Conservation (phyloP, 2,888 invertebrate species). For the Mimumesa dahlbomi region DNA sequence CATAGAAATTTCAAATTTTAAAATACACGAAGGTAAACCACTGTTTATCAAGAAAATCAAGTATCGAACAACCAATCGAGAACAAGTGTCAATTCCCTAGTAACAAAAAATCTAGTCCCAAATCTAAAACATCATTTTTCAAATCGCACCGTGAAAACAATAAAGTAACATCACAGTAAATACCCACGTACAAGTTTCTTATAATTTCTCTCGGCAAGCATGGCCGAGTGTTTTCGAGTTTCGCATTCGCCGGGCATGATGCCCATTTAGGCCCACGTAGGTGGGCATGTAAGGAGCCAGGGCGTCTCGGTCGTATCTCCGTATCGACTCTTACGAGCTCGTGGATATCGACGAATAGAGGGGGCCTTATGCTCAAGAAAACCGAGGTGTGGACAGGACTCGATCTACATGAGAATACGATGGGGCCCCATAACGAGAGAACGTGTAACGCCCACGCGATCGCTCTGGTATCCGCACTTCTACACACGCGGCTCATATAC, state of each 20-base stretch:
- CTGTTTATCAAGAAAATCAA: too few relatives aligned
- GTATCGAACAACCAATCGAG: too few relatives aligned
- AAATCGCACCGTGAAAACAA: too few relatives aligned
- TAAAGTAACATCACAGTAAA: too few relatives aligned
- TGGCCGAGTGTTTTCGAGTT: too few relatives aligned
- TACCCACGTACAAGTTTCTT: too few relatives aligned
- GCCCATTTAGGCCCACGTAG: conserved; percentile 30
- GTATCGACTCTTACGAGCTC: conserved; percentile 31
- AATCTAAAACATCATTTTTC: too few relatives aligned
- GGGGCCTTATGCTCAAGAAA: conserved; percentile 37
- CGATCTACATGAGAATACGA: conserved; percentile 61
- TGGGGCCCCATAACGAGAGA: conserved; percentile 60
- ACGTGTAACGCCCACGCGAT: conserved; percentile 66
- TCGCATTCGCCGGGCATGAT: neutral
- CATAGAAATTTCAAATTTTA: too few relatives aligned
- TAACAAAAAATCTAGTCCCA: too few relatives aligned
- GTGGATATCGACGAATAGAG: conserved; percentile 37
- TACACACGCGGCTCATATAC: conserved; percentile 54
- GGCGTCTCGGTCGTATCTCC: conserved; percentile 23
- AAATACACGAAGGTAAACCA: too few relatives aligned
- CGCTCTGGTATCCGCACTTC: conserved; percentile 62
- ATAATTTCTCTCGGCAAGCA: too few relatives aligned
- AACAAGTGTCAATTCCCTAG: too few relatives aligned
- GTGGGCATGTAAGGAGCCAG: conserved; percentile 43
- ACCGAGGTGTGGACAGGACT: conserved; percentile 57